A percentile compares a stretch with the other conserved stretches of the same genome.
Conservation (phyloP, 2,113 vertebrate species). For the Pungitius pungitius region DNA sequence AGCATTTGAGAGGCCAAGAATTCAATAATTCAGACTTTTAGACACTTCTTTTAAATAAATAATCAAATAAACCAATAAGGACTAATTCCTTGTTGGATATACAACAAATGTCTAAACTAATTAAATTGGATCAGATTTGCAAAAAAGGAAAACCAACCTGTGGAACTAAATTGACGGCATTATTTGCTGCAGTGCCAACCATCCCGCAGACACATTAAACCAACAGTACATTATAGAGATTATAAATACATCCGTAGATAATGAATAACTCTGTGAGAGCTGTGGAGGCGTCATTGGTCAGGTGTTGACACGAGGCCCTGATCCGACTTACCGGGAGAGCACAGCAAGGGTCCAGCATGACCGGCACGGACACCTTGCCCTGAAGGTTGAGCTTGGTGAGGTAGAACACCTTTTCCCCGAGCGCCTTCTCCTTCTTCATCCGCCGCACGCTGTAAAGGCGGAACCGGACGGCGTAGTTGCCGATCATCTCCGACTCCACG, state of each 20-base stretch:
- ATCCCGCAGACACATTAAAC: neutral
- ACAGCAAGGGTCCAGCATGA: slow-evolving; percentile 93
- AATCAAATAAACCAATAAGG: neutral
- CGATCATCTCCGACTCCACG: slow-evolving; percentile 95
- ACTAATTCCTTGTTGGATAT: neutral
- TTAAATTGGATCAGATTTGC: neutral
- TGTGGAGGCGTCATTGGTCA: no score
- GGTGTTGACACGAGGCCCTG: slow-evolving; percentile 5
- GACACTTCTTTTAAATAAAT: neutral
- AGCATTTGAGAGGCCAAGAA: neutral
- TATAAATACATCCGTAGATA: no score
- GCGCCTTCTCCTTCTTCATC: slow-evolving; percentile 96
- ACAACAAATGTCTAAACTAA: neutral
- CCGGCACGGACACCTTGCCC: slow-evolving; percentile 94
- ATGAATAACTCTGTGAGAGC: no score
- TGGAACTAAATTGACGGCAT: neutral
- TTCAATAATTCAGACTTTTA: neutral
- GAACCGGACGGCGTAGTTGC: slow-evolving; percentile 95
- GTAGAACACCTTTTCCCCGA: slow-evolving; percentile 98
- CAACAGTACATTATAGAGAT: no score
- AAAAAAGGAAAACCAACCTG: slow-evolving; percentile 11
- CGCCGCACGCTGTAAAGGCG: slow-evolving; percentile 93
- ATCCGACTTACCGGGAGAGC: slow-evolving; percentile 87
- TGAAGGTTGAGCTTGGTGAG: slow-evolving; percentile 98
- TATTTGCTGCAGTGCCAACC: slow-evolving; percentile 2